Base-by-base conservation (phyloP, 2,113 vertebrate species). In the Lophochroa leadbeateri region DNA sequence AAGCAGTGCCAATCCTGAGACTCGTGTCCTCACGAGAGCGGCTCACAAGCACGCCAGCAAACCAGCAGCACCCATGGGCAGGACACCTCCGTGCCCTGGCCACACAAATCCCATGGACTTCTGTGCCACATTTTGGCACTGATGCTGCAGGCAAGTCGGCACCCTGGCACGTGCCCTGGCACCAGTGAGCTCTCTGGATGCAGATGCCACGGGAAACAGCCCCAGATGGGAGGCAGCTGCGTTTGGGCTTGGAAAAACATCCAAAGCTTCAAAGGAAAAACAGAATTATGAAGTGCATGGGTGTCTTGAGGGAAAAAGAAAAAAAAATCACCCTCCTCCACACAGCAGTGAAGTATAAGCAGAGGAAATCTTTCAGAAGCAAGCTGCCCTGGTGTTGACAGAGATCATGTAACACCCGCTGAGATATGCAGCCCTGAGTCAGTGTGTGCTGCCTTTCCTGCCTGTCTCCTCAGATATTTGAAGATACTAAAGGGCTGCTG, bases 81-180 rank as follows among this genome's bases (percentile, higher is more conserved):
- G 65, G 1, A 41, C 52, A 21, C 25, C 46, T 25, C 55, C 1
- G 2, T 5, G 35, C 20, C 50, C 86, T 1, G 10, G 10, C 2
- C 57, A 19, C 8, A 2, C 0, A 0, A 52, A 43, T 33, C 12
- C 64, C 27, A 1, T 21, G 3, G 13, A 31, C 0, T 4, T n/a
- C 41, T 6, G 5, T 29, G 7, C 11, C 6, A 6, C 9, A 1
- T 61, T n/a, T 21, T 0, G 5, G 64, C 50, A 65, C 8, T 2
- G 14, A 27, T 3, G 6, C 0, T 1, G 43, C 0, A 4, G 46
- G 11, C 1, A 13, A 28, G 28, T 0, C 5, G 7, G 69, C 64
- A 50, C 17, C 60, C 68, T 2, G 2, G 27, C 0, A 0, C 1
- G 3, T 4, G 17, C 4, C 70, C 4, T 28, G 60, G 67, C 67